Evolutionary conservation across 2,797 vertebrate genomes (phyloP), one percentile per base, ranked within the genome.

Genomic region (Sarcoramphus papa): DNA sequence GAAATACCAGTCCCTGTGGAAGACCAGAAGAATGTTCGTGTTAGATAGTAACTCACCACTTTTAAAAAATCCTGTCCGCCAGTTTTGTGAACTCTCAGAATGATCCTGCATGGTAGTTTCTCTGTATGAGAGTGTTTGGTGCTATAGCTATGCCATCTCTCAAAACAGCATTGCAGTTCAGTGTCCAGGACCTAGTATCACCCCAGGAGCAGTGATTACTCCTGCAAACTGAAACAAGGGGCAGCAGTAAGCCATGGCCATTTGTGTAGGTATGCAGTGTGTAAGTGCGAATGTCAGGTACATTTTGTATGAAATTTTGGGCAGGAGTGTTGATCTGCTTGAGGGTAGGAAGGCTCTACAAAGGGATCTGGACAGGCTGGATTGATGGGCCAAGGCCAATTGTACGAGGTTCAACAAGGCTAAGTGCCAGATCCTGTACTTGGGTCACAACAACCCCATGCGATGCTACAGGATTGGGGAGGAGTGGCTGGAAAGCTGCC

Each of bases 41-140:
- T 54, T 45, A 35, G 31, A 30, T 51, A 9, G 28, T 37, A 47
- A 73, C 33, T 88, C 72, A 47, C 37, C 30, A 43, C 30, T 87
- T 88, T 21, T 14, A 16, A 35, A 85, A 80, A 40, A 5, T 6
- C 33, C 14, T 33, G 5, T 21, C 63, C 74, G 78, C 13, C 30
- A 30, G 27, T 62, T 54, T 50, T 20, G 27, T 0, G 0, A 59
- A 6, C 14, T 16, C 12, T 70, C 12, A 7, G 21, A 23, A 5
- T 35, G 19, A 22, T 64, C 19, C 50, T 64, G 45, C 31, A 0
- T 18, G 53, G 18, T 54, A 27, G 14, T 40, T 77, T 35, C 22
- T 83, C 21, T 60, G 16, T 22, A 8, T 25, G 53, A 43, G 48
- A 75, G 30, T 20, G 12, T 40, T 62, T 24, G 27, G 69, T 7